Conservation (phyloP, 2,888 invertebrate species). For the Drosophila quinaria region DNA sequence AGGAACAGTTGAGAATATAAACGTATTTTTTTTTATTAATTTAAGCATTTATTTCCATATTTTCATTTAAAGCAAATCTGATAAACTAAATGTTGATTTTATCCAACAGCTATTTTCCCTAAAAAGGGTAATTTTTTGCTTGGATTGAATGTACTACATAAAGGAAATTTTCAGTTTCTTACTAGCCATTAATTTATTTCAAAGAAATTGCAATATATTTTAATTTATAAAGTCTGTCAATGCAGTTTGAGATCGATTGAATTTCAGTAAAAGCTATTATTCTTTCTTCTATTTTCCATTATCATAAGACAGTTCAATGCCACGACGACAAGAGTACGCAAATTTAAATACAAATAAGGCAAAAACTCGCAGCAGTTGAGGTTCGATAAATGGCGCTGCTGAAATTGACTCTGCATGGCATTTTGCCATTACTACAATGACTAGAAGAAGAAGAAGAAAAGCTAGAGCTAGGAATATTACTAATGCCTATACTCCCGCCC, state of each 20-base stretch:
- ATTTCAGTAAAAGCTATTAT: background rate
- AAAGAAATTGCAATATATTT: background rate
- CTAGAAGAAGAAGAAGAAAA: background rate
- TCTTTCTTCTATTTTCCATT: background rate
- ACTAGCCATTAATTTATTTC: background rate
- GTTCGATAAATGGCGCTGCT: conserved; percentile 19
- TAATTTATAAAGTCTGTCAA: background rate
- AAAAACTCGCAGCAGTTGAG: conserved; percentile 1
- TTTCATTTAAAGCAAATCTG: background rate
- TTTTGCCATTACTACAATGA: conserved; percentile 25
- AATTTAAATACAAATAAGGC: conserved; percentile 5
- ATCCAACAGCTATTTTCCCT: too few relatives aligned
- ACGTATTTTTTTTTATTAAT: too few relatives aligned
- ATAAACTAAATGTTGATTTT: too few relatives aligned
- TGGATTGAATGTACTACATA: background rate
- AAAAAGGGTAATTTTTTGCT: too few relatives aligned
- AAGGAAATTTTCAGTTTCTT: background rate
- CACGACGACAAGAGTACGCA: background rate
- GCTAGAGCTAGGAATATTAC: conserved; percentile 19
- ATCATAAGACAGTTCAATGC: conserved; percentile 1
- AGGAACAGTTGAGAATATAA: too few relatives aligned
- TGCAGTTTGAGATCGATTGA: background rate
- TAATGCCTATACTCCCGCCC: background rate
- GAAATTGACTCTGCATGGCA: conserved; percentile 16
- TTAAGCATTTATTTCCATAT: background rate